Evolutionary conservation across 2,797 vertebrate genomes (phyloP).

Genomic region (Lophotriccus pileatus): DNA sequence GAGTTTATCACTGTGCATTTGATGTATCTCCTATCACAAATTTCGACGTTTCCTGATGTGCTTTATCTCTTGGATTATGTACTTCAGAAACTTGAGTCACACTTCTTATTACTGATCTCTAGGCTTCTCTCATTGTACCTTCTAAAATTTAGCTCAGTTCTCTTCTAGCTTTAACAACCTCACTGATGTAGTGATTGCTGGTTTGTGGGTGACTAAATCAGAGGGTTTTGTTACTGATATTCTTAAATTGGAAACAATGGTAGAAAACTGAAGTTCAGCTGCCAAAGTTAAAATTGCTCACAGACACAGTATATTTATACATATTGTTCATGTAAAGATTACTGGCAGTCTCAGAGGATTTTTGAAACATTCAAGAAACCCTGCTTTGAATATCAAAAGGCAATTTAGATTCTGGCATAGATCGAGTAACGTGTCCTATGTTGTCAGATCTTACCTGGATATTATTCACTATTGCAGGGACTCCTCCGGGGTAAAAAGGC

Average conservation of each 20-base stretch:
- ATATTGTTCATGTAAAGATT: conserved; percentile 9
- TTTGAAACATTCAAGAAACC: background rate
- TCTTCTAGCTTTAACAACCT: background rate
- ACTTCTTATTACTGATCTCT: background rate
- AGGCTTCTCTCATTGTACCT: background rate
- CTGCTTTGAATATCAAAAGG: background rate
- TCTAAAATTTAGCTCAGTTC: background rate
- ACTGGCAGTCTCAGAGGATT: background rate
- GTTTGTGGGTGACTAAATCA: conserved; percentile 37
- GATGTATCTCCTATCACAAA: background rate
- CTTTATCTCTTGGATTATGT: background rate
- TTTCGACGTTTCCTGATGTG: background rate
- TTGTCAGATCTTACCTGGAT: background rate
- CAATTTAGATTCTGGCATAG: background rate
- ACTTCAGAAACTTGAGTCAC: background rate
- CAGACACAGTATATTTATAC: conserved; percentile 20
- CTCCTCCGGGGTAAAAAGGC: background rate
- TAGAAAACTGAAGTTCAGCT: conserved; percentile 33
- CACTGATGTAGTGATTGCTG: background rate
- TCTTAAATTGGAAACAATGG: conserved; percentile 45
- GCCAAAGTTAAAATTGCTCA: background rate
- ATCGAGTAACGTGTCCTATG: background rate
- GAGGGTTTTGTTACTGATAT: conserved; percentile 31
- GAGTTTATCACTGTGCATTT: background rate
- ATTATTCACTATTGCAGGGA: background rate